Evolutionary conservation across 2,113 vertebrate genomes (phyloP), one percentile per base, ranked within the genome.

Genomic region (Puntigrus tetrazona): DNA sequence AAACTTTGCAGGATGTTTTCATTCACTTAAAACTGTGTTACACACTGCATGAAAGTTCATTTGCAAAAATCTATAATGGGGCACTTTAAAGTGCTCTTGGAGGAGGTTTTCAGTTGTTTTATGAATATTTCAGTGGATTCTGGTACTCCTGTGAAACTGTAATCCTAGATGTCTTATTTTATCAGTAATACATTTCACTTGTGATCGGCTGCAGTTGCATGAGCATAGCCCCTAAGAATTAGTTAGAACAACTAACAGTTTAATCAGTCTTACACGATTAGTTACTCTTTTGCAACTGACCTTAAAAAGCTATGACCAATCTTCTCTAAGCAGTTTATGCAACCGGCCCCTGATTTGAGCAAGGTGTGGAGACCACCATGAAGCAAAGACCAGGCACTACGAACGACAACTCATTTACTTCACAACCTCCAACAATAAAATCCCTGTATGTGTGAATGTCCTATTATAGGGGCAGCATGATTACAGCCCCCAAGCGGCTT

Each of bases 401-500:
- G 4, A 72, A 72, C n/a, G 25, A 72, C 5, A 41, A 43, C 11
- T 43, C 22, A 72, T 11, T 43, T 16, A 14, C 70, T 73, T 1
- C 22, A 25, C 3, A 8, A 38, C 69, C 22, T 73, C 22, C 69
- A 43, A n/a, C 69, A 43, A 73, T 73, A 73, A 73, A 73, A 73
- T 45, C 38, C n/a, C 38, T 25, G 20, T 70, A 70, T 38, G 52
- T 78, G 52, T 78, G 74, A 77, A 31, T 29, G 20, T n/a, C 50
- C 22, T 22, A n/a, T 38, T 59, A 78, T n/a, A 57, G 11, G n/a
- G 72, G 41, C 82, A 38, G 59, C 31, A 7, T 25, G 74, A 55
- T 55, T 84, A 52, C 20, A 29, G 13, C 8, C n/a, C 7, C 8
- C 20, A 38, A 25, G 41, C 14, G 14, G 74, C 47, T 65, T 70